These are phyloP conservation scores for Andrena fulva DNA, from an alignment of 2,888 invertebrate species.

Conservation along the genomic window DNA sequence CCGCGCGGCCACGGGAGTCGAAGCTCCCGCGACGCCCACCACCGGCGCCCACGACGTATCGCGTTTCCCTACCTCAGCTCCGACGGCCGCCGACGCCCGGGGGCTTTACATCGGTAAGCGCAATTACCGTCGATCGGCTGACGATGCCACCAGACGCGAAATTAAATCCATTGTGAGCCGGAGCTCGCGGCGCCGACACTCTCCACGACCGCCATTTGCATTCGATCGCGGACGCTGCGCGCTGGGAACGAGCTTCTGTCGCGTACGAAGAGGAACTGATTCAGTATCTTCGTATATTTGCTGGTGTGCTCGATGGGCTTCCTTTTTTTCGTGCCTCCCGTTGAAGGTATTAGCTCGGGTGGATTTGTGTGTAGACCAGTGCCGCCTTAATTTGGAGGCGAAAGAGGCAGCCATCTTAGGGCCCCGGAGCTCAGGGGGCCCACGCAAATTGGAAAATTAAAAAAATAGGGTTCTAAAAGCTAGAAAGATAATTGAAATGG, in stretches of 20 bases:
- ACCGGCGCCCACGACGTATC: constrained; percentile 56
- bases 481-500: too few species aligned
- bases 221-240: constrained; percentile 4
- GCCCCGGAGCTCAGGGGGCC: too few species aligned
- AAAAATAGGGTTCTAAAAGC: too few species aligned
- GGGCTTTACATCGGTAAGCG: constrained; percentile 53
- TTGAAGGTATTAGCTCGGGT: too few species aligned
- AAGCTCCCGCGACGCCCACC: constrained; percentile 41
- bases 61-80: constrained; percentile 49
- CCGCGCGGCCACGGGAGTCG: constrained; percentile 35
- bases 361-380: too few species aligned
- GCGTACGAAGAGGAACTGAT: neutral
- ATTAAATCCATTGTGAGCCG: constrained; percentile 70
- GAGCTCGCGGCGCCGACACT: constrained; percentile 35
- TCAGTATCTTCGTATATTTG: neutral
- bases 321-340: neutral
- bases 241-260: neutral
- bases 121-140: constrained; percentile 60
- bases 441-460: too few species aligned
- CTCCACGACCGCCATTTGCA: constrained; percentile 28
- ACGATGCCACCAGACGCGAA: constrained; percentile 61
- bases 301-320: too few species aligned
- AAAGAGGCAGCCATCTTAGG: too few species aligned
- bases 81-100: constrained; percentile 51
- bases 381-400: too few species aligned